Conservation (phyloP, 2,888 invertebrate species). For the Parnassius smintheus region DNA sequence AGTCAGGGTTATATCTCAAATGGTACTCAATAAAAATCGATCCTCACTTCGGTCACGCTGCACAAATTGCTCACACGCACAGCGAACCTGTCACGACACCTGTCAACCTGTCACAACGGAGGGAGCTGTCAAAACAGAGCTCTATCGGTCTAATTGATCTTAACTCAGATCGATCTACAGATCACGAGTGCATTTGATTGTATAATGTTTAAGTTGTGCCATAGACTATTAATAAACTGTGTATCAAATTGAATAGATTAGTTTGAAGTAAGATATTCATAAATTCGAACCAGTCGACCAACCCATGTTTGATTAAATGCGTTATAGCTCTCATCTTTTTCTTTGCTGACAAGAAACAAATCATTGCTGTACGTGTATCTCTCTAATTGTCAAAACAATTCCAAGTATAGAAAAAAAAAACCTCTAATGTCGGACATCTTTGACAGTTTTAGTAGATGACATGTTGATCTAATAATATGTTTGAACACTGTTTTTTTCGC, state of each 20-base stretch:
- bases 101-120: slow-evolving; percentile 36
- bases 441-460: too few relatives aligned
- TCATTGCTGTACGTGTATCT: too few relatives aligned
- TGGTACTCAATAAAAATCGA: slow-evolving; percentile 19
- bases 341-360: too few relatives aligned
- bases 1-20: slow-evolving; percentile 11
- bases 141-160: slow-evolving; percentile 38
- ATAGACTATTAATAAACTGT: neutral
- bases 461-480: too few relatives aligned
- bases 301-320: too few relatives aligned
- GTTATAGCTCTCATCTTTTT: too few relatives aligned
- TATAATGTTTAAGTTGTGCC: neutral
- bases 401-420: too few relatives aligned
- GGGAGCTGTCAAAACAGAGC: slow-evolving; percentile 36
- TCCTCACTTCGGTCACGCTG: slow-evolving; percentile 13
- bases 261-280: too few relatives aligned
- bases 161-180: slow-evolving; percentile 18
- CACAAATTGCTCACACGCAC: slow-evolving; percentile 19
- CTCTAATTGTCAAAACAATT: too few relatives aligned
- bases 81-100: slow-evolving; percentile 36
- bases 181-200: slow-evolving; percentile 22
- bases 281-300: too few relatives aligned
- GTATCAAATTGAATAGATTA: neutral
- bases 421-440: too few relatives aligned
- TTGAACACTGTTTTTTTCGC: too few relatives aligned